Percentiles rank a stretch among this genome's conserved stretches.
Conservation (phyloP, 2,888 invertebrate species). For the Drosophila buzzatii region DNA sequence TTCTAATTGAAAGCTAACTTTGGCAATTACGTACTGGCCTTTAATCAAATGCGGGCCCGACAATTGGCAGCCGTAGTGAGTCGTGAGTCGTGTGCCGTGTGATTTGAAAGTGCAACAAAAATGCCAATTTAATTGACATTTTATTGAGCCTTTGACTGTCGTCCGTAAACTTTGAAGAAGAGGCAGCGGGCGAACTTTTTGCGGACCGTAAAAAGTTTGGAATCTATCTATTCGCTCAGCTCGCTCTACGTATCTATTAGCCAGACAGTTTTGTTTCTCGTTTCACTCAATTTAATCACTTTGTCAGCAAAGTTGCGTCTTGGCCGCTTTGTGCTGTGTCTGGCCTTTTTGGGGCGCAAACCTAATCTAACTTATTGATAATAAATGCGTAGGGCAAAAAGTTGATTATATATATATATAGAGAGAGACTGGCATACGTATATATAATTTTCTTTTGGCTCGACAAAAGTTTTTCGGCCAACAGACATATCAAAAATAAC, state of each 20-base stretch:
- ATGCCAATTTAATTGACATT: slow-evolving; percentile 76
- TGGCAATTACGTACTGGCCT: slow-evolving; percentile 72
- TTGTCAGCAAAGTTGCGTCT: slow-evolving; percentile 73
- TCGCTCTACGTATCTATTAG: slow-evolving; percentile 45
- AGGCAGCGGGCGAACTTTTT: slow-evolving; percentile 2
- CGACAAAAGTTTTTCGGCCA: slow-evolving; percentile 52
- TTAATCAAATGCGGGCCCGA: slow-evolving; percentile 68
- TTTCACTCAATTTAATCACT: slow-evolving; percentile 81
- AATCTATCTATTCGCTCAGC: slow-evolving; percentile 40
- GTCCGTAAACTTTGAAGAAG: slow-evolving; percentile 24
- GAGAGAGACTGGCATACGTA: background rate
- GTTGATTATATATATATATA: slow-evolving; percentile 62
- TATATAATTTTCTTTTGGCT: slow-evolving; percentile 16
- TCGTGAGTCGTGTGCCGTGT: slow-evolving; percentile 14
- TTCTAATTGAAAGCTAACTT: slow-evolving; percentile 82
- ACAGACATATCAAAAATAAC: slow-evolving; percentile 80
- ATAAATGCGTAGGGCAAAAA: slow-evolving; percentile 71
- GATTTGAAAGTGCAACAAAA: slow-evolving; percentile 60
- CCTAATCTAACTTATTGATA: slow-evolving; percentile 80
- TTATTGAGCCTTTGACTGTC: slow-evolving; percentile 69
- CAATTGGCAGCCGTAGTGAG: background rate
- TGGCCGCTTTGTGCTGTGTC: slow-evolving; percentile 3
- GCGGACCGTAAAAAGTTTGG: slow-evolving; percentile 7
- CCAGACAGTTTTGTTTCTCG: slow-evolving; percentile 50
- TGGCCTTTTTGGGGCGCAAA: slow-evolving; percentile 17